Evolutionary conservation across 2,113 vertebrate species (phyloP).

Genomic region (Lycaon pictus): DNA sequence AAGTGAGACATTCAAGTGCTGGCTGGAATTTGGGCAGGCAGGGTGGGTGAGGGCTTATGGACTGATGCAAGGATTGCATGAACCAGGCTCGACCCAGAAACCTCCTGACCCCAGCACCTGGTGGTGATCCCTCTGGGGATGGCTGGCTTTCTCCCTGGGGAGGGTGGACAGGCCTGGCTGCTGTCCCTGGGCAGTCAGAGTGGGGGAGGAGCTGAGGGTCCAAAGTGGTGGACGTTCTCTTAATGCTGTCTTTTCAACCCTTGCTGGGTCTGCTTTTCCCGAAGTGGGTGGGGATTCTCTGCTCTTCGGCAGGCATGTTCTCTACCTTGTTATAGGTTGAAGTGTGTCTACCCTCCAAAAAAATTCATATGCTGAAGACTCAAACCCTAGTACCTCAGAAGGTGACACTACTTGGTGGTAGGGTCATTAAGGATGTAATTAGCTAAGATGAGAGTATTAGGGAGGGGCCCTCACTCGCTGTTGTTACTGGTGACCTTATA

Average conservation of each 20-base stretch:
- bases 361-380: not conserved
- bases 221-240: not conserved
- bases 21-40: no score
- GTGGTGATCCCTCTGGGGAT: not conserved
- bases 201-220: accelerated
- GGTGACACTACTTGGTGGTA: not conserved
- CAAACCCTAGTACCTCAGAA: not conserved
- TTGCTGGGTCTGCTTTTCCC: not conserved
- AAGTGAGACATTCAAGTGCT: not conserved
- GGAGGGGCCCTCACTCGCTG: not conserved
- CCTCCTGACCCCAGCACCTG: not conserved
- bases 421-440: not conserved
- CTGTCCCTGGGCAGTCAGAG: not conserved
- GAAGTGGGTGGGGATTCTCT: not conserved
- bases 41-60: accelerated
- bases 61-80: not conserved
- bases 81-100: not conserved
- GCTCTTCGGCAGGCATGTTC: not conserved
- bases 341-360: no score
- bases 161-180: not conserved
- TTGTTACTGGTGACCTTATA: not conserved
- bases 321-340: not conserved
- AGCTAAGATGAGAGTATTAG: not conserved
- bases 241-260: not conserved
- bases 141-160: not conserved